Conservation (phyloP, 1,140 invertebrate species). For the Drosophila subpulchrella region DNA sequence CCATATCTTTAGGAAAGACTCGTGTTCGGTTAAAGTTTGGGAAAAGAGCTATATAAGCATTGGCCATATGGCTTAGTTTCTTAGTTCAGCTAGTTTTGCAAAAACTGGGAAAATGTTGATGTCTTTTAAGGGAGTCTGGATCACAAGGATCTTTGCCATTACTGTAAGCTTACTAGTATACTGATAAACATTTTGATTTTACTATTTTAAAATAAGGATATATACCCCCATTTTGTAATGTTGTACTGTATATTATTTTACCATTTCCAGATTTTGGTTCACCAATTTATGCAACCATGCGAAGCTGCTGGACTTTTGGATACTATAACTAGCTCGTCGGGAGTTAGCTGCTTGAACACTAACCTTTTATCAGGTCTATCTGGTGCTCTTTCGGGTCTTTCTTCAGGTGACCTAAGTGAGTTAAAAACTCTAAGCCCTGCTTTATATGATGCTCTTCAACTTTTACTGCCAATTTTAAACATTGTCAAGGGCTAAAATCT, state of each 20-base stretch:
- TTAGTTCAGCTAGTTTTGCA: background rate
- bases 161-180: background rate
- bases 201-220: too few relatives aligned
- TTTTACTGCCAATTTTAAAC: background rate
- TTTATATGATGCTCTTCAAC: background rate
- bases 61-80: background rate
- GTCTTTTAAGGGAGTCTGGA: background rate
- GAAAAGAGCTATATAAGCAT: background rate
- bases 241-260: too few relatives aligned
- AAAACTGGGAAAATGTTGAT: background rate
- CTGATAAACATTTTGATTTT: too few relatives aligned
- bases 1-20: background rate
- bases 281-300: background rate
- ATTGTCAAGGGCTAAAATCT: background rate
- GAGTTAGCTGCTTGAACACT: background rate
- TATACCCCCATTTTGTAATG: too few relatives aligned
- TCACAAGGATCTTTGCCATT: background rate
- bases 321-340: background rate
- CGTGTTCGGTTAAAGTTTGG: background rate
- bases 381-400: background rate
- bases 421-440: background rate
- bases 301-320: background rate
- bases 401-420: background rate
- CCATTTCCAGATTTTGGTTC: background rate
- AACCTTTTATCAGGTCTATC: background rate